Evolutionary conservation across 2,888 invertebrate species (phyloP).

Genomic region (Drosophila emarginata): DNA sequence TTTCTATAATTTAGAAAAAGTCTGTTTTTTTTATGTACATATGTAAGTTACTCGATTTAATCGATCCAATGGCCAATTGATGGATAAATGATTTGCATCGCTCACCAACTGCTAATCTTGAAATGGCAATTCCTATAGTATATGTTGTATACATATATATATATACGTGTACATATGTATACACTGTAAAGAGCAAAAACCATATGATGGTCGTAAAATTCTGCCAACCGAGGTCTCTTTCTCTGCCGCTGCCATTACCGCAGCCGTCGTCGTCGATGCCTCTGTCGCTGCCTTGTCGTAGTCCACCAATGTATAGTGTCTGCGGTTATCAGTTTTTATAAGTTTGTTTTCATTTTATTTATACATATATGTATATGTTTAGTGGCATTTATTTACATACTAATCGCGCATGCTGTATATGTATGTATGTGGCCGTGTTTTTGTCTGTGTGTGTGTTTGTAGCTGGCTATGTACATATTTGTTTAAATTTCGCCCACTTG

Average conservation of each 20-base stretch:
- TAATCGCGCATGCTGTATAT: constrained; percentile 10
- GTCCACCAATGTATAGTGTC: constrained; percentile 35
- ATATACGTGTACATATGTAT: background rate
- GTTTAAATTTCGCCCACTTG: constrained; percentile 51
- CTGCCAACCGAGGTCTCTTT: constrained; percentile 35
- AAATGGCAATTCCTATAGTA: constrained; percentile 2
- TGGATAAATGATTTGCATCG: background rate
- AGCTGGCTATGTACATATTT: constrained; percentile 36
- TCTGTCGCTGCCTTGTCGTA: constrained; percentile 38
- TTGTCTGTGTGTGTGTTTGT: constrained; percentile 14
- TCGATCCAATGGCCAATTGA: background rate
- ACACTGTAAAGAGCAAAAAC: constrained; percentile 12
- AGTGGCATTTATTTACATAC: constrained; percentile 63
- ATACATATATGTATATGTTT: constrained; percentile 59
- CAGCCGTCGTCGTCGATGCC: background rate
- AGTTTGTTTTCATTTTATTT: constrained; percentile 65
- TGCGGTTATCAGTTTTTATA: constrained; percentile 65
- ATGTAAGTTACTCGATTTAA: background rate
- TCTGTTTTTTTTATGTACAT: too few species aligned
- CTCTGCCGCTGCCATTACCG: background rate
- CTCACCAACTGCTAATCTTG: background rate
- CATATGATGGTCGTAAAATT: constrained; percentile 31
- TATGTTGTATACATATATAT: background rate
- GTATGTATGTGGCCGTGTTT: constrained; percentile 10
- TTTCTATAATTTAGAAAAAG: too few species aligned